A percentile compares a stretch with the other conserved stretches of the same genome.
phyloP scores from a whole-genome alignment of 2,113 vertebrate genomes.

The Butorides virescens region DNA sequence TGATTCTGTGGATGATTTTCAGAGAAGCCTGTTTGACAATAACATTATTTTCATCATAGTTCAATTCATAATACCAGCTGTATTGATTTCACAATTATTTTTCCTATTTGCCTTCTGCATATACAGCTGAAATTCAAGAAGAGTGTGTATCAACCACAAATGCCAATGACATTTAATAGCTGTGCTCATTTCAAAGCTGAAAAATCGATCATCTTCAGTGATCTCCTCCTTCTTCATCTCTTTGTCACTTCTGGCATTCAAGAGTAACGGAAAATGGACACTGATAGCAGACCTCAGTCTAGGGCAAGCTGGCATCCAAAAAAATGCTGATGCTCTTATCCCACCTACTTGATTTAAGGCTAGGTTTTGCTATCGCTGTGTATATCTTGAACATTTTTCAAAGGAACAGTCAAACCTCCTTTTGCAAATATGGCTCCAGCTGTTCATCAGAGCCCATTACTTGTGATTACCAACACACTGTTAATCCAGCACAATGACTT shows the following conservation, averaged over 20 bases:
- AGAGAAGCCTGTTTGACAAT: background rate
- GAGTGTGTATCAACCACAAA: background rate
- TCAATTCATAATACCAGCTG: slow-evolving; percentile 13
- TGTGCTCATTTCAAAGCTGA: slow-evolving; percentile 33
- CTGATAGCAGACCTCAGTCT: background rate
- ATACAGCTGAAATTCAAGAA: slow-evolving; percentile 21
- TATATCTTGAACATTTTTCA: background rate
- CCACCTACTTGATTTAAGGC: background rate
- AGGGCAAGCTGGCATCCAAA: background rate
- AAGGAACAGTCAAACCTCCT: background rate
- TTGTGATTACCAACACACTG: background rate
- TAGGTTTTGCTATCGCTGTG: background rate
- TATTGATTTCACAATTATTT: slow-evolving; percentile 55
- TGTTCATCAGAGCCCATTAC: background rate
- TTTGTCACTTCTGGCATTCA: slow-evolving; percentile 24
- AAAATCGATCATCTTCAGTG: background rate
- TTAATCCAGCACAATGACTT: background rate
- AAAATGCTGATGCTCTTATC: background rate
- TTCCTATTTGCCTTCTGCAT: slow-evolving; percentile 17
- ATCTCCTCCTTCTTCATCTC: slow-evolving; percentile 24
- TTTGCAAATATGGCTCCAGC: background rate
- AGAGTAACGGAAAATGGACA: background rate
- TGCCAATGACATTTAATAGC: slow-evolving; percentile 31
- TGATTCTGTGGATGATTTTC: background rate
- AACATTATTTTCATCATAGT: background rate